Conservation (phyloP, 2,113 vertebrate genomes). For the Psilopogon haemacephalus region DNA sequence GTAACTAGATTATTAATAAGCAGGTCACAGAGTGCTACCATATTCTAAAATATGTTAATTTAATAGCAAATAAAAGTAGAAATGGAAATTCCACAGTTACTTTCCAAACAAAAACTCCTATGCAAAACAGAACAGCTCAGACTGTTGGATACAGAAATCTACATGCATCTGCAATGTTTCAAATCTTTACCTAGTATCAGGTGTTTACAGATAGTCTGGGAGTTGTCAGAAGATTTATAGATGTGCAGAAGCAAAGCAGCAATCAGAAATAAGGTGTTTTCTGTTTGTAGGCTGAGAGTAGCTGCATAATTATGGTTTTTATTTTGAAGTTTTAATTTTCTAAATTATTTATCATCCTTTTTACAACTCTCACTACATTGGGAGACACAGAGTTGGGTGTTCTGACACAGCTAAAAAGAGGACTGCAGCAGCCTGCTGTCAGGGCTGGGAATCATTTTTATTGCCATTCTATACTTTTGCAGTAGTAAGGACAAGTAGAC, state of each 20-base stretch:
- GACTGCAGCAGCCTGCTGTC: neutral
- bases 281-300: neutral
- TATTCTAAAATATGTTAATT: neutral
- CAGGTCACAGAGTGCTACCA: fast-evolving
- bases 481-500: neutral
- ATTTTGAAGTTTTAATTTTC: neutral
- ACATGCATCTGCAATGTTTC: neutral
- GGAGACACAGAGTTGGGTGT: neutral
- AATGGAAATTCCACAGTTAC: too few relatives aligned
- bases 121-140: neutral
- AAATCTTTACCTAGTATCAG: neutral
- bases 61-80: neutral
- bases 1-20: neutral
- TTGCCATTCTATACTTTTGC: neutral
- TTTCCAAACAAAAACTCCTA: neutral
- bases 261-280: neutral
- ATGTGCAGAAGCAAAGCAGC: neutral
- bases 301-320: neutral
- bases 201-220: neutral
- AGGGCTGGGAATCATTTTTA: neutral
- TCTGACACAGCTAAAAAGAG: neutral
- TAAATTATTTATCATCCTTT: neutral
- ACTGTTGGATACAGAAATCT: neutral
- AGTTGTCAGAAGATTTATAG: neutral
- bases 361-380: neutral